Evolutionary conservation across 2,888 invertebrate species (phyloP), one percentile per base, ranked within the genome.

Genomic region (Conops quadrifasciatus): DNA sequence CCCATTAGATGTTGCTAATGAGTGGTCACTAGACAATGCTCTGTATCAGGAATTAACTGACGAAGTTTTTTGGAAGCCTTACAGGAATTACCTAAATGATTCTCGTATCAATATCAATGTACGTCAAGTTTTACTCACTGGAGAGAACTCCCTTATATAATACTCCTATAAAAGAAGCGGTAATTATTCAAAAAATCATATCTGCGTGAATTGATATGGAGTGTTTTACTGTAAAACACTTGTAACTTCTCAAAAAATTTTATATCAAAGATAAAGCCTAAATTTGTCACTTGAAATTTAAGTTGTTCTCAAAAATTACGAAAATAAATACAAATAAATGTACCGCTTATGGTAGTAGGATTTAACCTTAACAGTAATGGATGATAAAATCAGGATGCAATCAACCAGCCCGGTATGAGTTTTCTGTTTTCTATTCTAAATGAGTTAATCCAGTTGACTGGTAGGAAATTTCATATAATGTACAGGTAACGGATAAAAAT

Each of bases 81-180:
- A 89, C 80, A 82, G 86, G 24, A 83, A 87, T 64, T 96, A 93
- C 85, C 85, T 94, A 58, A 84, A 87, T 66, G 88, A 89, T 77
- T 92, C 93, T 45, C 90, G 98, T 81, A 94, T 98, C 70, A 98
- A 98, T 87, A 89, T 98, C 76, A 98, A 97, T 88, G 92, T 97
- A 9, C 88, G 98, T 81, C 97, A 98, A 87, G 97, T 98, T 47
- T 87, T 95, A 79, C 45, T 9, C n/a, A 51, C 62, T 62, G 68
- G 68, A 28, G 51, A 62, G n/a, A 36, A 30, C 28, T 51, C 68
- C 56, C 26, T 56, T 13, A 24, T 7, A 36, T 36, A 36, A 16
- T 24, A 9, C 9, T 26, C 24, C n/a, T n/a, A n/a, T 36, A 36
- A 4, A 36, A 9, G 36, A 36, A 9, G 36, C 36, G 36, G 4